phyloP scores from a whole-genome alignment of 1,140 invertebrate genomes.

The Tetramorium simillimum region DNA sequence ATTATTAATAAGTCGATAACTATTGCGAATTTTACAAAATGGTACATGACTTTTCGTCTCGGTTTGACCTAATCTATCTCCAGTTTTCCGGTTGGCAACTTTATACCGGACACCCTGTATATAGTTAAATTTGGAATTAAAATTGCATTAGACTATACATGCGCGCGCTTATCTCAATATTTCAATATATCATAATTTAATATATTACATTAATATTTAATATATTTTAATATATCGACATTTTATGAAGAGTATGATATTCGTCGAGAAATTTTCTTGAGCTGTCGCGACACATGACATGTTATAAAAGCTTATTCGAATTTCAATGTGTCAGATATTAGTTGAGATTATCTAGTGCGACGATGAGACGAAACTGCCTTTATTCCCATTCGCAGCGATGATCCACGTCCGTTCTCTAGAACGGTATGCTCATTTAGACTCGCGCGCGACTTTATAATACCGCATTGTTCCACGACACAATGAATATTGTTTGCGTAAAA shows the following conservation, averaged over 20 bases:
- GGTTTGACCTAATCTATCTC: too few relatives aligned
- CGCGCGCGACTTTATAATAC: constrained; percentile 40
- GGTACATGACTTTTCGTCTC: too few relatives aligned
- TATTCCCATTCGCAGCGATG: constrained; percentile 21
- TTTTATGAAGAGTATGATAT: not conserved
- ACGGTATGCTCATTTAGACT: constrained; percentile 38
- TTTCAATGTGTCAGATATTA: not conserved
- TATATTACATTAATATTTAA: not conserved
- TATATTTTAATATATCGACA: not conserved
- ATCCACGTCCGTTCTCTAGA: constrained; percentile 12
- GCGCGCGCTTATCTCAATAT: not conserved
- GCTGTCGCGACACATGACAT: not conserved
- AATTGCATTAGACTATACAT: not conserved
- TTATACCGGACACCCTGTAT: too few relatives aligned
- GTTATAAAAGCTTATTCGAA: constrained; percentile 3
- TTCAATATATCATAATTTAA: not conserved
- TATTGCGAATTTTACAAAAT: too few relatives aligned
- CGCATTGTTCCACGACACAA: constrained; percentile 33
- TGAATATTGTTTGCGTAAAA: constrained; percentile 42
- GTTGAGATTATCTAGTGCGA: constrained; percentile 1
- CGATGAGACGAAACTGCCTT: not conserved
- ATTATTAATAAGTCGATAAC: too few relatives aligned
- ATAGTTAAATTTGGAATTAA: not conserved
- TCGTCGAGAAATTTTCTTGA: not conserved
- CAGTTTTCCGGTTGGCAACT: too few relatives aligned